A percentile compares a stretch with the other conserved stretches of the same genome.
phyloP scores from a whole-genome alignment of 2,888 invertebrate species.

The Scaptomyza polygonia region DNA sequence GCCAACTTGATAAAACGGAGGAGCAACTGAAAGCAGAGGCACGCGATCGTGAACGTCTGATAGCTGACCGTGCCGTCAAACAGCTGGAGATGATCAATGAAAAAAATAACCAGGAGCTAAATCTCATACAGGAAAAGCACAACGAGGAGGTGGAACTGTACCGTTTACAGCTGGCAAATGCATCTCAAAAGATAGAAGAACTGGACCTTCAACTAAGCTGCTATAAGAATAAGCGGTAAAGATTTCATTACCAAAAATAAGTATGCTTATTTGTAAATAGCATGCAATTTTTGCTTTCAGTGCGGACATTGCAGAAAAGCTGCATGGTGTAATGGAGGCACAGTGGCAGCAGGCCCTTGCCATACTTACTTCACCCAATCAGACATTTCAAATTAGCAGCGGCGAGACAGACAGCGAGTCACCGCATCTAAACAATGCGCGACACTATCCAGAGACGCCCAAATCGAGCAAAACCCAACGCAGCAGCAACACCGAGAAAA shows the following conservation, averaged over 20 bases:
- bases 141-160: conserved; percentile 91
- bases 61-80: conserved; percentile 89
- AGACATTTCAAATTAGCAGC: conserved; percentile 44
- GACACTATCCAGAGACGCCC: conserved; percentile 80
- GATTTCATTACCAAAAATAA: not conserved
- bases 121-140: conserved; percentile 91
- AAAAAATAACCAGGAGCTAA: conserved; percentile 90
- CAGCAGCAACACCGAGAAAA: conserved; percentile 67
- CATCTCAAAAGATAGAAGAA: conserved; percentile 88
- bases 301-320: conserved; percentile 89
- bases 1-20: conserved; percentile 89
- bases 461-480: conserved; percentile 76
- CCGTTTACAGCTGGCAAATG: conserved; percentile 89
- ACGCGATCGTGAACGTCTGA: conserved; percentile 87
- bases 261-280: not conserved
- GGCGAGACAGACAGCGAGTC: conserved; percentile 64
- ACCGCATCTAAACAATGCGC: conserved; percentile 74
- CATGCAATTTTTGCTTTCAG: conserved; percentile 82
- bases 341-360: conserved; percentile 92
- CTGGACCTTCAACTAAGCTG: conserved; percentile 86
- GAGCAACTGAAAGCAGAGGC: conserved; percentile 87
- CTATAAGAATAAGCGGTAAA: conserved; percentile 81
- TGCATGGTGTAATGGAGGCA: conserved; percentile 91
- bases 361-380: conserved; percentile 86
- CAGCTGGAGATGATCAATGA: conserved; percentile 90